Percentiles rank a stretch among this genome's conserved stretches.
Evolutionary conservation across 2,888 invertebrate species (phyloP).

Genomic region (Drosophila greeni): DNA sequence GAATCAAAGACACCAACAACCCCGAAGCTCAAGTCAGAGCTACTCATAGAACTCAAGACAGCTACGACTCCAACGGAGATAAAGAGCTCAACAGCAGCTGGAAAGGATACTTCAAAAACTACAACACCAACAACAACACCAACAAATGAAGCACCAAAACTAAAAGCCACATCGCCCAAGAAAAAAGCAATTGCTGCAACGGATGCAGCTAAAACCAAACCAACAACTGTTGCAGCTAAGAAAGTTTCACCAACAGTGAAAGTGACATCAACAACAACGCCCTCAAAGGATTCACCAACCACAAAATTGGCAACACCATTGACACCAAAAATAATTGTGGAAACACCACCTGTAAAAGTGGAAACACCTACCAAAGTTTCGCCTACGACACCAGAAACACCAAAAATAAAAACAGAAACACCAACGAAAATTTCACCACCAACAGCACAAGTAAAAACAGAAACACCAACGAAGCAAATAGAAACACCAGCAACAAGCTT

Average conservation of each 20-base stretch:
- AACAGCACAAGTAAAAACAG: background rate
- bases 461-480: conserved; percentile 2
- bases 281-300: conserved; percentile 6
- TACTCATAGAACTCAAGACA: conserved; percentile 44
- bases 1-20: conserved; percentile 52
- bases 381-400: conserved; percentile 30
- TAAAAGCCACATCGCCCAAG: conserved; percentile 11
- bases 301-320: background rate
- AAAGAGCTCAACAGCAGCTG: conserved; percentile 4
- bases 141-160: conserved; percentile 6
- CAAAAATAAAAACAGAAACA: background rate
- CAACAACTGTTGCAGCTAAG: conserved; percentile 14
- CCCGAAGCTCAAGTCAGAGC: conserved; percentile 40
- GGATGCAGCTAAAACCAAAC: conserved; percentile 6
- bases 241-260: conserved; percentile 19
- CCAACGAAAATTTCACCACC: background rate
- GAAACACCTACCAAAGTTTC: background rate
- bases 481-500: conserved; percentile 5
- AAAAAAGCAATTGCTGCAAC: conserved; percentile 2
- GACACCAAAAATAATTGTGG: conserved; percentile 1
- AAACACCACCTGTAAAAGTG: conserved; percentile 25
- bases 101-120: conserved; percentile 3
- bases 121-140: conserved; percentile 3
- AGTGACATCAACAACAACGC: conserved; percentile 1
- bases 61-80: background rate